Conservation (phyloP, 2,797 vertebrate genomes). For the Platyrinchus mystaceus region DNA sequence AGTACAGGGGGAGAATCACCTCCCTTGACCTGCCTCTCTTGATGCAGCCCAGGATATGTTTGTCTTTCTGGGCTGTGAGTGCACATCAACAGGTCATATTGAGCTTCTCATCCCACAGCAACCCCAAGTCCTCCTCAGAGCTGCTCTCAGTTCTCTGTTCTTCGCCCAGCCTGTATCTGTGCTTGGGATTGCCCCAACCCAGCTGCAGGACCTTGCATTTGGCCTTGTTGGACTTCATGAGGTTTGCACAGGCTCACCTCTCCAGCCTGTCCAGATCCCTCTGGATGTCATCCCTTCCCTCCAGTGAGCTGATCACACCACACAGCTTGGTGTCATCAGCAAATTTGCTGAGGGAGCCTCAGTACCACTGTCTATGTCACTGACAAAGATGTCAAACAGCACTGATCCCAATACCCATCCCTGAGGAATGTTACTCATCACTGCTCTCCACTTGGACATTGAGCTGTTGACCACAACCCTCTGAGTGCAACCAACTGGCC, state of each 20-base stretch:
- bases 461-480: neutral
- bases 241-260: neutral
- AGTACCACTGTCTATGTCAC: neutral
- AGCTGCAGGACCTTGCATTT: neutral
- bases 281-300: neutral
- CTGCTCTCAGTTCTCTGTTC: neutral
- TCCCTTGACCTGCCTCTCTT: neutral
- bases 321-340: neutral
- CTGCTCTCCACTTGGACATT: neutral
- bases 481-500: rapidly evolving
- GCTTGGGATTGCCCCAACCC: neutral
- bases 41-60: neutral
- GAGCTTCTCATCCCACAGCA: neutral
- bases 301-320: rapidly evolving
- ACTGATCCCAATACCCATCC: rapidly evolving
- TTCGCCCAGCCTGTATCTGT: neutral
- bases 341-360: neutral
- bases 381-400: neutral
- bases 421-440: neutral
- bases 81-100: neutral
- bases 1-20: neutral
- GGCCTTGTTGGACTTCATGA: neutral
- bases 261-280: neutral
- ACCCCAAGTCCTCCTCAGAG: neutral
- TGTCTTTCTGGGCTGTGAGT: neutral